Evolutionary conservation across 1,140 invertebrate species (phyloP).

Genomic region (Mycetomoellerius zeteki): DNA sequence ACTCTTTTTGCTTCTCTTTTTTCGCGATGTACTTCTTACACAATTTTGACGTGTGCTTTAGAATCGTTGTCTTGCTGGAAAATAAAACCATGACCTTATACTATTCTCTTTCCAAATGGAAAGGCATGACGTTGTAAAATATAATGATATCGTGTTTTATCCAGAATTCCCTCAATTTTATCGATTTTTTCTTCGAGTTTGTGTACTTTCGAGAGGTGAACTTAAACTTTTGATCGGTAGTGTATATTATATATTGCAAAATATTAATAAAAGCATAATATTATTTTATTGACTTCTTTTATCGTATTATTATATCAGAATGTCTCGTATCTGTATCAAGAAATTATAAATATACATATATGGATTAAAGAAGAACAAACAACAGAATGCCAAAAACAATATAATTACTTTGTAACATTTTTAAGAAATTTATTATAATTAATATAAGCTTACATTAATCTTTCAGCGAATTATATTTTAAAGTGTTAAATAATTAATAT

Average conservation of each 20-base stretch:
- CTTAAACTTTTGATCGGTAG: too few species aligned
- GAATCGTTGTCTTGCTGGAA: too few species aligned
- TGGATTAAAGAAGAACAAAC: not conserved
- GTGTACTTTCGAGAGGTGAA: too few species aligned
- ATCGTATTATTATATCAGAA: not conserved
- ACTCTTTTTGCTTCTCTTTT: too few species aligned
- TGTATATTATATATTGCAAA: not conserved
- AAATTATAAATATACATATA: not conserved
- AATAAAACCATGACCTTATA: too few species aligned
- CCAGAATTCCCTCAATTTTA: too few species aligned
- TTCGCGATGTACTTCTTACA: too few species aligned
- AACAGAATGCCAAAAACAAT: conserved; percentile 1
- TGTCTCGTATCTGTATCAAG: not conserved
- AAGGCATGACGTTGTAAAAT: too few species aligned
- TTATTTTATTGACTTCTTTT: not conserved
- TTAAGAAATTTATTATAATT: conserved; percentile 50
- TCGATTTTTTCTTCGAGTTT: too few species aligned
- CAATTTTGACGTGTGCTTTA: too few species aligned
- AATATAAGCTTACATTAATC: conserved; percentile 35
- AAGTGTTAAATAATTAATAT: not conserved
- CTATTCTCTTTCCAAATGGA: too few species aligned
- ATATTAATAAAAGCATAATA: not conserved
- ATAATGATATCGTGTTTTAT: too few species aligned
- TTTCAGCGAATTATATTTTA: conserved; percentile 16
- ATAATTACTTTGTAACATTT: not conserved